A percentile compares a stretch with the other conserved stretches of the same genome.
phyloP scores from a whole-genome alignment of 2,888 invertebrate genomes.

The Drosophila atroscutellata region DNA sequence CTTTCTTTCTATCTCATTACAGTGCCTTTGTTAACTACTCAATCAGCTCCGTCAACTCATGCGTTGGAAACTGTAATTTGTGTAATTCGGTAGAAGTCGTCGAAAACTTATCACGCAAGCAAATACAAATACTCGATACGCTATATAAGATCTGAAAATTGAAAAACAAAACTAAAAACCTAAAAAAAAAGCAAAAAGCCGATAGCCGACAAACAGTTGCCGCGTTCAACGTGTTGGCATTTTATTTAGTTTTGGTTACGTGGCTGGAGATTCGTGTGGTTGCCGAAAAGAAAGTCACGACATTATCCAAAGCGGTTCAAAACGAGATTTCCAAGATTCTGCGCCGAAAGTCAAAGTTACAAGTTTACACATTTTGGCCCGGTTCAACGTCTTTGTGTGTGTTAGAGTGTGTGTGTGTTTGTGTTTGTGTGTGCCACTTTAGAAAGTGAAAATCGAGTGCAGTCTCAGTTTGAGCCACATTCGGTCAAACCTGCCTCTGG shows the following conservation, averaged over 20 bases:
- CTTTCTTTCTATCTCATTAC: constrained; percentile 38
- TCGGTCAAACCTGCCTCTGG: constrained; percentile 32
- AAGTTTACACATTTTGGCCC: constrained; percentile 67
- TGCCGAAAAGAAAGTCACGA: constrained; percentile 78
- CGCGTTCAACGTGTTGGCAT: constrained; percentile 66
- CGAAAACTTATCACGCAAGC: constrained; percentile 32
- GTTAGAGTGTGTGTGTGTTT: constrained; percentile 15
- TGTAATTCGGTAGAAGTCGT: constrained; percentile 43
- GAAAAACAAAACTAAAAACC: not conserved
- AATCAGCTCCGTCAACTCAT: constrained; percentile 31
- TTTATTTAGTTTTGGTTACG: constrained; percentile 71
- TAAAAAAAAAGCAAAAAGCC: constrained; percentile 37
- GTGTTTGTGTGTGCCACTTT: constrained; percentile 68
- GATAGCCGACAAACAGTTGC: constrained; percentile 54
- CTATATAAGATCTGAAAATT: constrained; percentile 18
- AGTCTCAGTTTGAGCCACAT: constrained; percentile 43
- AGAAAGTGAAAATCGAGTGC: constrained; percentile 79
- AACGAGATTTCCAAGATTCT: constrained; percentile 80
- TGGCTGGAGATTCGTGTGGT: constrained; percentile 56
- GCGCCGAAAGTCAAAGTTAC: constrained; percentile 80
- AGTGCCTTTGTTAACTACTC: constrained; percentile 45
- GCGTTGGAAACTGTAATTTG: constrained; percentile 31
- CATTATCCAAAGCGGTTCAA: constrained; percentile 56
- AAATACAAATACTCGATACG: constrained; percentile 32
- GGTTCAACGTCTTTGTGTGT: constrained; percentile 62